Evolutionary conservation across 2,113 vertebrate genomes (phyloP).

Genomic region (Antechinus flavipes): DNA sequence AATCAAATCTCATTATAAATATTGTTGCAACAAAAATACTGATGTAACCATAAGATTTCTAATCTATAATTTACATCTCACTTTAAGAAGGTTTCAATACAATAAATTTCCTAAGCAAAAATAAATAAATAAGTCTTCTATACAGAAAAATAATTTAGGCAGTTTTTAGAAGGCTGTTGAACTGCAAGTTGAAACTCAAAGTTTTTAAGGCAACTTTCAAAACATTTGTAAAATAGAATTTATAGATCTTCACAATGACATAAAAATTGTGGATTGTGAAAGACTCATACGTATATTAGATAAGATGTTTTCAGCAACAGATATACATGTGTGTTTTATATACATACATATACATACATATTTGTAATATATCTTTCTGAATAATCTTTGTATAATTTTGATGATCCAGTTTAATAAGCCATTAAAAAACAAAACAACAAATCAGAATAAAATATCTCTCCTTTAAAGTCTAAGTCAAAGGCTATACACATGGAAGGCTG

Average conservation of each 20-base stretch:
- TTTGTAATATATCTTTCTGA: conserved; percentile 77
- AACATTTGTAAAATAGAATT: conserved; percentile 6
- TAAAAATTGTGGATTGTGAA: neutral
- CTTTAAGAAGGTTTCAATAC: conserved; percentile 7
- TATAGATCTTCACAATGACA: neutral
- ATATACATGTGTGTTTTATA: neutral
- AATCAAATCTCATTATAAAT: conserved; percentile 30
- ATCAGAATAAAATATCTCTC: conserved; percentile 80
- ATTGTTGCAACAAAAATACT: neutral
- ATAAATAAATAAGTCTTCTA: neutral
- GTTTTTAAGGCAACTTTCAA: neutral
- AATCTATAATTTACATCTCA: neutral
- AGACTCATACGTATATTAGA: neutral
- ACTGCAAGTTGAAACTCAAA: neutral
- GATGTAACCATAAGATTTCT: conserved; percentile 15
- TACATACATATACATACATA: neutral
- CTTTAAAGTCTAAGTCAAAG: conserved; percentile 84
- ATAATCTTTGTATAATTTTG: conserved; percentile 75
- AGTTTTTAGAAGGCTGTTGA: neutral
- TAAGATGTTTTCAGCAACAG: neutral
- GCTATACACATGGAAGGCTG: conserved; percentile 82
- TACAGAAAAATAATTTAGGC: neutral
- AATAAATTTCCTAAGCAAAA: neutral
- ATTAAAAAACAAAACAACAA: conserved; percentile 82
- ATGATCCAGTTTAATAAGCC: conserved; percentile 81